These are phyloP conservation scores for Hipparchia semele DNA, from an alignment of 2,888 invertebrate species.

Conservation along the genomic window DNA sequence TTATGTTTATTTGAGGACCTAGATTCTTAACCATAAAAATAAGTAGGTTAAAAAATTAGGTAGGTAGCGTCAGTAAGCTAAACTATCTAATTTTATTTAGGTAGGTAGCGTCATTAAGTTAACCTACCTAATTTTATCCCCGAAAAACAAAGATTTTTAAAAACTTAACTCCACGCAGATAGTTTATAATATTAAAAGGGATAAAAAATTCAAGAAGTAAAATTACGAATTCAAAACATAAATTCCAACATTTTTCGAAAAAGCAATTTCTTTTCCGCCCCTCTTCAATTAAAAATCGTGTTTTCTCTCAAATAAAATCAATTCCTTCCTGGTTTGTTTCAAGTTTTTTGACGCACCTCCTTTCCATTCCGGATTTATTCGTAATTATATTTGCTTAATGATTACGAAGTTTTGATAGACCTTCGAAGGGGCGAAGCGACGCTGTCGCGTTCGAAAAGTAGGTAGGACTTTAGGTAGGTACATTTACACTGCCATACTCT, in stretches of 20 bases:
- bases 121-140: too few species aligned
- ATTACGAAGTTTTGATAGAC: slow-evolving; percentile 68
- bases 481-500: neutral
- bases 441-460: neutral
- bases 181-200: too few species aligned
- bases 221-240: neutral
- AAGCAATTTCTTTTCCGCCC: slow-evolving; percentile 1
- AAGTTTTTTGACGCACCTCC: slow-evolving; percentile 36
- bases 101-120: too few species aligned
- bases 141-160: too few species aligned
- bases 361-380: slow-evolving; percentile 44
- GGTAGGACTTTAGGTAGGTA: neutral
- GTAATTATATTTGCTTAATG: slow-evolving; percentile 75
- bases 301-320: slow-evolving; percentile 79
- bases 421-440: slow-evolving; percentile 7
- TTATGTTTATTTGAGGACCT: too few species aligned
- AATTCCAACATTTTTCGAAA: neutral
- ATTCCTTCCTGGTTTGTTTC: slow-evolving; percentile 54
- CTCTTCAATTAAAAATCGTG: slow-evolving; percentile 78
- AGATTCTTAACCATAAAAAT: too few species aligned
- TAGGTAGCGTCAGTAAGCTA: too few species aligned
- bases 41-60: too few species aligned
- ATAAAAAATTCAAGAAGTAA: too few species aligned
- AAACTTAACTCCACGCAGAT: too few species aligned
- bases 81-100: too few species aligned